Evolutionary conservation across 2,888 invertebrate genomes (phyloP).

Genomic region (Aleiodes leptofemur): DNA sequence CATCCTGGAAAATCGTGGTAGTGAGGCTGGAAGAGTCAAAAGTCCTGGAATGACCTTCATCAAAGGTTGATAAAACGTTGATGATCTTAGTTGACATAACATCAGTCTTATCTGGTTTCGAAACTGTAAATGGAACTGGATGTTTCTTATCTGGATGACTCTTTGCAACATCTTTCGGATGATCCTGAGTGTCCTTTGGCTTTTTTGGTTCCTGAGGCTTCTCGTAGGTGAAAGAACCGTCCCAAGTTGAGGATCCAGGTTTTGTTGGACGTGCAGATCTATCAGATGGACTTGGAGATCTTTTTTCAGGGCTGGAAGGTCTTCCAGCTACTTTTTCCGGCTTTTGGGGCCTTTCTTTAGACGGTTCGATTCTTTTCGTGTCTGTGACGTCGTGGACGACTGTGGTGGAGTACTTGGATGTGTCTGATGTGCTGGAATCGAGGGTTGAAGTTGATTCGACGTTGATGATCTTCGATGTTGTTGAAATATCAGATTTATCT

Average conservation of each 20-base stretch:
- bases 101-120: slow-evolving; percentile 28
- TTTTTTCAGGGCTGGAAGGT: slow-evolving; percentile 46
- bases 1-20: background rate
- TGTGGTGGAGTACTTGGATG: background rate
- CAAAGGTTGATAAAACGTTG: background rate
- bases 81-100: background rate
- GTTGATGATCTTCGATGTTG: slow-evolving; percentile 11
- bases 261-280: slow-evolving; percentile 54
- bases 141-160: slow-evolving; percentile 36
- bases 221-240: slow-evolving; percentile 61
- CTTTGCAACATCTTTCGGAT: slow-evolving; percentile 52
- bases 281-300: slow-evolving; percentile 44
- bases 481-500: slow-evolving; percentile 25
- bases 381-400: background rate
- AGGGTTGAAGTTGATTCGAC: background rate
- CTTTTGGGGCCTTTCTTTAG: background rate
- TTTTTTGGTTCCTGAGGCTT: slow-evolving; percentile 48
- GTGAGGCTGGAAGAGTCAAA: background rate
- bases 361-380: slow-evolving; percentile 17
- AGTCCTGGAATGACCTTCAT: background rate
- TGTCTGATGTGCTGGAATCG: too few relatives aligned
- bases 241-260: slow-evolving; percentile 61
- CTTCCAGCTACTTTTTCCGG: slow-evolving; percentile 8
- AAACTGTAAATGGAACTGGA: slow-evolving; percentile 24
- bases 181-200: slow-evolving; percentile 2